Conservation (phyloP, 2,888 invertebrate genomes). For the Aromia moschata region DNA sequence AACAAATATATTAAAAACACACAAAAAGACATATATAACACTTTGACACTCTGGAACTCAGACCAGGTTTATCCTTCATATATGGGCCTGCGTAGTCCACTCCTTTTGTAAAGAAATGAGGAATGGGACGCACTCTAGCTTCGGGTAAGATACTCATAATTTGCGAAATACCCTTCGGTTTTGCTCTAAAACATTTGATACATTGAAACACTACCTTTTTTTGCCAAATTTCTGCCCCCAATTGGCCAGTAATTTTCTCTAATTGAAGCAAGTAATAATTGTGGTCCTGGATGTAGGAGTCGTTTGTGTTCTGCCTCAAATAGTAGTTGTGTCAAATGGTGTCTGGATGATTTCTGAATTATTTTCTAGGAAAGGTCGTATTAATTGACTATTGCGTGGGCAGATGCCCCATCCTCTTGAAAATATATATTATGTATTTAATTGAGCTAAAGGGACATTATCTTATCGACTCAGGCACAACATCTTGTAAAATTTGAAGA, state of each 20-base stretch:
- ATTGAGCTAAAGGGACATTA: too few relatives aligned
- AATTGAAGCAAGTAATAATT: conserved; percentile 26
- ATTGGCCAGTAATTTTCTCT: conserved; percentile 20
- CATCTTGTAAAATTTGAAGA: too few relatives aligned
- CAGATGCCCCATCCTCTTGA: too few relatives aligned
- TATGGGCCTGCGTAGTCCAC: conserved; percentile 29
- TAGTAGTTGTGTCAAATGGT: conserved; percentile 28
- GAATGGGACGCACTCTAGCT: conserved; percentile 20
- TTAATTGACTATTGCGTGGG: too few relatives aligned
- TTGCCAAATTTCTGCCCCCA: conserved; percentile 30
- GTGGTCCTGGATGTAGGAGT: conserved; percentile 34
- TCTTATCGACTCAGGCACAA: too few relatives aligned
- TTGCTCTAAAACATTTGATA: conserved; percentile 30
- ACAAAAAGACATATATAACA: conserved; percentile 20
- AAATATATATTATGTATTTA: too few relatives aligned
- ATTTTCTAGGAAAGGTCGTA: too few relatives aligned
- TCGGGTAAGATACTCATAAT: conserved; percentile 28
- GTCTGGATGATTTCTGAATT: conserved; percentile 30
- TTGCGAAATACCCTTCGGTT: neutral
- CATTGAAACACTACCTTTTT: conserved; percentile 29
- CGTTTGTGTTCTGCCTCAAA: conserved; percentile 28
- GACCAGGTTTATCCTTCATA: conserved; percentile 27
- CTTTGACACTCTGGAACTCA: conserved; percentile 11
- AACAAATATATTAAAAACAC: too few relatives aligned
- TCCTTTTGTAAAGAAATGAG: conserved; percentile 26